Conservation (phyloP, 2,113 vertebrate genomes). For the Notothenia coriiceps region DNA sequence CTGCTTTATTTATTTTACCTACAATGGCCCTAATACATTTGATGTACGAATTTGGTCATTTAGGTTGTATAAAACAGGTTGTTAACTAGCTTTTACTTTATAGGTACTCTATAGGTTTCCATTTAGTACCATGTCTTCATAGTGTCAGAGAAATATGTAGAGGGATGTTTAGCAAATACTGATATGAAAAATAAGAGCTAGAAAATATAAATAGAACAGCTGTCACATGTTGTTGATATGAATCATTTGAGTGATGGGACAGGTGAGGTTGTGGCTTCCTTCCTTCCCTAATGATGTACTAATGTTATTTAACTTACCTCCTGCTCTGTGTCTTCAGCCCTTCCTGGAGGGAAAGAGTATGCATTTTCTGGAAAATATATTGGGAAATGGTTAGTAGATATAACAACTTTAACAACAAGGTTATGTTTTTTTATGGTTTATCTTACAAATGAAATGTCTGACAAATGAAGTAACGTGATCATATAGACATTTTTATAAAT, state of each 20-base stretch:
- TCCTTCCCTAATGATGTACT: background rate
- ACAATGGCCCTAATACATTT: too few relatives aligned
- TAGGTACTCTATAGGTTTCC: background rate
- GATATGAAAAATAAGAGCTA: background rate
- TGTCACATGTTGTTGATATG: background rate
- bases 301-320: constrained; percentile 55
- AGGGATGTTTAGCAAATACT: background rate
- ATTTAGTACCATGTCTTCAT: background rate
- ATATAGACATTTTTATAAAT: too few relatives aligned
- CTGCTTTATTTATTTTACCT: background rate
- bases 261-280: background rate
- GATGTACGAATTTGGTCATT: background rate
- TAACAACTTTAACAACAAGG: too few relatives aligned
- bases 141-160: background rate
- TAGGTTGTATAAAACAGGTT: background rate
- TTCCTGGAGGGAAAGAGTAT: constrained; percentile 44
- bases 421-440: too few relatives aligned
- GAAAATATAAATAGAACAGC: background rate
- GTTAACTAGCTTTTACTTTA: background rate
- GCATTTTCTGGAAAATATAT: background rate
- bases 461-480: too few relatives aligned
- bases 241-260: background rate
- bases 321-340: constrained; percentile 17
- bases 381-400: too few relatives aligned
- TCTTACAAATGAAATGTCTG: too few relatives aligned